Evolutionary conservation across 2,113 vertebrate species (phyloP), one percentile per base, ranked within the genome.

Genomic region (Hiodon tergisus): DNA sequence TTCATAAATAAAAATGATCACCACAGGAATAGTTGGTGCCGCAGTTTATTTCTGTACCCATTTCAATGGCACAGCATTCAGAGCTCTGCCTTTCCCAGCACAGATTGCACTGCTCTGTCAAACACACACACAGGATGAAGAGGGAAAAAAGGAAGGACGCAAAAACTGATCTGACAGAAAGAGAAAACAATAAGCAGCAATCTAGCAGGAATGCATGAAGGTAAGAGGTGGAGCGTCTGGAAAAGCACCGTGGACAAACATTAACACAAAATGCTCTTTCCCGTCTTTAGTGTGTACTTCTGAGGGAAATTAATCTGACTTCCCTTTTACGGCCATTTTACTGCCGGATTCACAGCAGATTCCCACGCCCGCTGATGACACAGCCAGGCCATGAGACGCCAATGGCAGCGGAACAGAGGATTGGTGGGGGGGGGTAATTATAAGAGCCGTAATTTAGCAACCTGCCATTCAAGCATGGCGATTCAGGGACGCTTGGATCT

Each of bases 271-370:
- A 31, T 16, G 6, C 55, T 14, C 66, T 51, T 2, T 52, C 65
- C 17, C 50, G 67, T 63, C 63, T 67, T 61, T 77, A 61, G 65
- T 14, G 52, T 67, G 69, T 59, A 67, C 53, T 76, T 76, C 62
- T 62, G 77, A 76, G 1, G 63, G 50, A 71, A 76, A 81, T 78
- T 76, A 76, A 78, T 81, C 78, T 72, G 73, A 31, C 50, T 78
- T 50, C 69, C 62, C 74, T 79, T 80, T 77, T 73, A 71, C 50
- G 69, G 79, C 78, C 74, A 54, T 63, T 13, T 71, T 71, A 11
- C 31, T 31, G 31, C 31, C 31, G 67, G 74, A 68, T 72, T 31
- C 11, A 14, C 16, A 10, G 51, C 53, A 11, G 69, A 17, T 31
- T 51, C 11, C 8, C 7, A 8, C 7, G 10, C 11, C 6, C 5